A percentile compares a stretch with the other conserved stretches of the same genome.
phyloP scores from a whole-genome alignment of 2,888 invertebrate genomes.

The Andrena trimmerana region DNA sequence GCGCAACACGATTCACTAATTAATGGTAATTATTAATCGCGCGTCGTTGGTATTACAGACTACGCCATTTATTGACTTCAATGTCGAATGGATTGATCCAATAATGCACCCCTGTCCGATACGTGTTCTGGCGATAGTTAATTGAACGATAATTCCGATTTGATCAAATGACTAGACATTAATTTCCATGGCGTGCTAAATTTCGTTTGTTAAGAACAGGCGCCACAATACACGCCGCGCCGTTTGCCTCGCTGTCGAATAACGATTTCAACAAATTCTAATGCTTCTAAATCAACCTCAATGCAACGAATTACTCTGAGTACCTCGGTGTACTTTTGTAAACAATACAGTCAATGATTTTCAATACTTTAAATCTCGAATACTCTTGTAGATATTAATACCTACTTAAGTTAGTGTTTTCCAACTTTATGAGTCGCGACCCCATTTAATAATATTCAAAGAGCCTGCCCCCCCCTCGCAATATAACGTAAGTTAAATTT shows the following conservation, averaged over 20 bases:
- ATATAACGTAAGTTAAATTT: too few relatives aligned
- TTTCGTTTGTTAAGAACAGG: slow-evolving; percentile 46
- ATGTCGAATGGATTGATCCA: slow-evolving; percentile 48
- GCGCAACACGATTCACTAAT: slow-evolving; percentile 40
- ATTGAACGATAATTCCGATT: slow-evolving; percentile 56
- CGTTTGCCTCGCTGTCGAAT: neutral
- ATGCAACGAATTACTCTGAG: neutral
- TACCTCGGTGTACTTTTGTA: too few relatives aligned
- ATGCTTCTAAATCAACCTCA: neutral
- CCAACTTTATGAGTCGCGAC: too few relatives aligned
- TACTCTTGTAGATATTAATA: too few relatives aligned
- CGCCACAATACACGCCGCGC: neutral
- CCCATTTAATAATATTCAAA: too few relatives aligned
- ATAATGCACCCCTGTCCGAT: slow-evolving; percentile 45
- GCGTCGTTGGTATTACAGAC: slow-evolving; percentile 45
- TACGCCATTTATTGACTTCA: slow-evolving; percentile 56
- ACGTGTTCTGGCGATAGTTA: slow-evolving; percentile 43
- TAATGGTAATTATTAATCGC: slow-evolving; percentile 53
- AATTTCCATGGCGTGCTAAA: slow-evolving; percentile 35
- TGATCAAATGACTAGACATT: slow-evolving; percentile 42
- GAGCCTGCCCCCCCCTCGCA: too few relatives aligned
- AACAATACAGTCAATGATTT: too few relatives aligned
- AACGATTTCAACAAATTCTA: neutral
- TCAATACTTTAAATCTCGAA: too few relatives aligned
- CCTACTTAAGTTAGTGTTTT: too few relatives aligned